These are phyloP conservation scores for Nebria brevicollis DNA, from an alignment of 2,888 invertebrate species.

Conservation along the genomic window DNA sequence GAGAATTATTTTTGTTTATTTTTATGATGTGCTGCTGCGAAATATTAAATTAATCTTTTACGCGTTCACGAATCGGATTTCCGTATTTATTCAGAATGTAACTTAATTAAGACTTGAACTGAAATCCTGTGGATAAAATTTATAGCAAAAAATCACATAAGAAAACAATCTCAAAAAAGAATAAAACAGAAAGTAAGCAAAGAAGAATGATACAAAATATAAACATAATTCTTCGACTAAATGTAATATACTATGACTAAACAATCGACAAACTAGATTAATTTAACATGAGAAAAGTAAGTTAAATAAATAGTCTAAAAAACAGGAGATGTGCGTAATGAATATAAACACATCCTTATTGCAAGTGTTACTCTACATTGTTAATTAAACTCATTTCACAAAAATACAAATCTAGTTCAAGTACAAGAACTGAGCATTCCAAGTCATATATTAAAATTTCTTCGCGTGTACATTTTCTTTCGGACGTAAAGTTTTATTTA, in stretches of 20 bases:
- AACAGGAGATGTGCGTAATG: not conserved
- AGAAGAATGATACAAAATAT: conserved; percentile 16
- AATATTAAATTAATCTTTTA: not conserved
- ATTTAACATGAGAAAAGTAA: not conserved
- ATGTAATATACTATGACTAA: conserved; percentile 11
- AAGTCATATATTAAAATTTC: too few relatives aligned
- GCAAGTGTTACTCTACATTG: too few relatives aligned
- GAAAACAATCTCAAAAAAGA: not conserved
- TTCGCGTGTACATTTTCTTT: too few relatives aligned
- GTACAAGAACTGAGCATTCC: too few relatives aligned
- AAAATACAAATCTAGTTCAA: too few relatives aligned
- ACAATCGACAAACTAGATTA: conserved; percentile 20
- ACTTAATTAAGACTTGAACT: not conserved
- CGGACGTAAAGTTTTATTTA: too few relatives aligned
- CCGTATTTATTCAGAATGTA: not conserved
- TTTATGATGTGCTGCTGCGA: not conserved
- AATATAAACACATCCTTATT: too few relatives aligned
- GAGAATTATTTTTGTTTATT: not conserved
- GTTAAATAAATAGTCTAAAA: not conserved
- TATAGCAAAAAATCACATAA: not conserved
- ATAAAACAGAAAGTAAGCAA: not conserved
- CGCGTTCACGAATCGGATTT: not conserved
- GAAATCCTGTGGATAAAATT: not conserved
- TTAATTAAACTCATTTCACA: too few relatives aligned
- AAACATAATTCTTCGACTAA: conserved; percentile 20